These are phyloP conservation scores for Cheilosia urbana DNA, from an alignment of 2,888 invertebrate species.

Conservation along the genomic window DNA sequence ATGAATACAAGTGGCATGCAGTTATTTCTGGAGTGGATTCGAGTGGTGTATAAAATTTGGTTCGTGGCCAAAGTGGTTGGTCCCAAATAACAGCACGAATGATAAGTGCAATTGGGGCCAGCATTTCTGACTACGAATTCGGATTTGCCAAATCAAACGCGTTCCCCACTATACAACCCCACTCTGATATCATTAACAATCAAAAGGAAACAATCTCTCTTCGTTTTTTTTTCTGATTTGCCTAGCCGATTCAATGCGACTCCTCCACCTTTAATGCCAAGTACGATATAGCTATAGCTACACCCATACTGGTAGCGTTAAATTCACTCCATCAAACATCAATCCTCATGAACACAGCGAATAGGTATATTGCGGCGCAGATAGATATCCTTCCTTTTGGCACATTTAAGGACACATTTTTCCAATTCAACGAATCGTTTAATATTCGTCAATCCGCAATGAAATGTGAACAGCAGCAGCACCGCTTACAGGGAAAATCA, in stretches of 20 bases:
- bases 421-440: slow-evolving; percentile 73
- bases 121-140: background rate
- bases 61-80: slow-evolving; percentile 38
- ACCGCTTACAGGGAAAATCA: slow-evolving; percentile 56
- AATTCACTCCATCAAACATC: slow-evolving; percentile 57
- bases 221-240: background rate
- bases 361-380: slow-evolving; percentile 13
- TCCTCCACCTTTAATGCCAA: slow-evolving; percentile 6
- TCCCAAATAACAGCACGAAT: background rate
- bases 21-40: slow-evolving; percentile 53
- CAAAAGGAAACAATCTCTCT: background rate
- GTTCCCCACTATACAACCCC: background rate
- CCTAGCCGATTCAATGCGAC: background rate
- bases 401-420: slow-evolving; percentile 71
- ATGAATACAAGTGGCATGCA: slow-evolving; percentile 60
- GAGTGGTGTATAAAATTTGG: slow-evolving; percentile 54
- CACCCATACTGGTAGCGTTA: slow-evolving; percentile 11
- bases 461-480: slow-evolving; percentile 40
- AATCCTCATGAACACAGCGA: slow-evolving; percentile 46
- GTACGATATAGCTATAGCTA: background rate
- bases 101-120: background rate
- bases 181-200: background rate
- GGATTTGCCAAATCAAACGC: background rate
- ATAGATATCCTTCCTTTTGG: slow-evolving; percentile 34
- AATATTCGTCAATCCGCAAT: slow-evolving; percentile 71